Conservation (phyloP, 2,797 vertebrate genomes). For the Microtus agrestis region DNA sequence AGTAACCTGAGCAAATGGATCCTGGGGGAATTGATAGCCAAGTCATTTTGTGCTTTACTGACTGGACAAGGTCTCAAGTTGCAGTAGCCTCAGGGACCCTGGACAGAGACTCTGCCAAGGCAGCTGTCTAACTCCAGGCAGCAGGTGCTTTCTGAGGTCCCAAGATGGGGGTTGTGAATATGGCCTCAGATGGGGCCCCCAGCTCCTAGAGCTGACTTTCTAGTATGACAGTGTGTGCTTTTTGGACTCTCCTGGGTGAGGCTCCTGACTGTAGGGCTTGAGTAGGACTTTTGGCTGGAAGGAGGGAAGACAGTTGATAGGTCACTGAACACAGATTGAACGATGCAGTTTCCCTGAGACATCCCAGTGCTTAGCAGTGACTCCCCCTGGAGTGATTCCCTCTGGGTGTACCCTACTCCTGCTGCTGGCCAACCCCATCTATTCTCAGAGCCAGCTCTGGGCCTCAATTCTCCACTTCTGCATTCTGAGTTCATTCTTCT, state of each 20-base stretch:
- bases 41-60: neutral
- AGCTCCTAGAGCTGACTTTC: neutral
- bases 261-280: neutral
- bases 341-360: neutral
- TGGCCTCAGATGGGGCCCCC: neutral
- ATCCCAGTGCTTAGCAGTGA: rapidly evolving
- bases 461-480: neutral
- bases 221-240: neutral
- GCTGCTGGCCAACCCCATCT: neutral
- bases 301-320: neutral
- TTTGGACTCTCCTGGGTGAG: neutral
- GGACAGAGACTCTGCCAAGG: neutral
- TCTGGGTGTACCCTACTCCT: neutral
- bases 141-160: neutral
- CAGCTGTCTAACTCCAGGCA: neutral
- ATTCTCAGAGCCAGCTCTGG: neutral
- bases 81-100: neutral
- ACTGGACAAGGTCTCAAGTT: neutral
- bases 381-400: neutral
- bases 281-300: neutral
- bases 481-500: neutral
- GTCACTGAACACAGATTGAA: neutral
- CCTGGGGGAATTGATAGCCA: neutral
- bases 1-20: neutral
- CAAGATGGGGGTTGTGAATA: neutral